Base-by-base conservation (phyloP, 2,113 vertebrate genomes). In the Sminthopsis crassicaudata region DNA sequence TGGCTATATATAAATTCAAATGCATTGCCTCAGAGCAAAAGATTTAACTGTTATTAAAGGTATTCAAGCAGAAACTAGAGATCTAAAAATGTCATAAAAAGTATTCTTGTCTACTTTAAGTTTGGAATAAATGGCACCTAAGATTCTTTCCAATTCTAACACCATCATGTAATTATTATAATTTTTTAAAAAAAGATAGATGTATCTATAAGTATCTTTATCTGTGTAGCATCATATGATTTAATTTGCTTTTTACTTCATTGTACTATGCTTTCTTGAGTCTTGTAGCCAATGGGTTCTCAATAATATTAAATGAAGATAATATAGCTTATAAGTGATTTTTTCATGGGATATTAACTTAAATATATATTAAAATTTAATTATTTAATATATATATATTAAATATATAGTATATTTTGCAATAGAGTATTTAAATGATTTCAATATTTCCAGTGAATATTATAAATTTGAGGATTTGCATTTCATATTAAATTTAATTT, bases 401-500 rank as follows among this genome's bases (percentile, higher is more conserved):
- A n/a, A n/a, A n/a, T n/a, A n/a, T n/a, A 93, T 95, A 24, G 6
- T 54, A 25, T 2, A 26, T 57, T 57, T 57, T 27, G 25, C 19
- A 88, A 53, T n/a, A 90, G 50, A 54, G 52, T 94, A n/a, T 95
- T 93, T 96, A 67, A 98, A 92, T 92, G 96, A 94, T 92, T 98
- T 36, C 51, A 96, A 51, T 76, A 52, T 90, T 92, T 57, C 91
- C 67, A 94, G 23, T 95, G 42, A 93, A 93, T 96, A 92, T 8
- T 2, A 89, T 50, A 25, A 12, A 95, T 53, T 95, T 90, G 84
- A 90, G 14, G 10, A 42, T 93, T 94, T 96, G 90, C 97, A 96
- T 97, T 97, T 88, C 25, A 67, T 88, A 97, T 97, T 96, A 97
- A 98, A 96, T 97, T 98, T 98, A 98, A 98, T 98, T 98, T 98